Conservation (phyloP, 2,888 invertebrate genomes). For the Pachycephus smyrnensis region DNA sequence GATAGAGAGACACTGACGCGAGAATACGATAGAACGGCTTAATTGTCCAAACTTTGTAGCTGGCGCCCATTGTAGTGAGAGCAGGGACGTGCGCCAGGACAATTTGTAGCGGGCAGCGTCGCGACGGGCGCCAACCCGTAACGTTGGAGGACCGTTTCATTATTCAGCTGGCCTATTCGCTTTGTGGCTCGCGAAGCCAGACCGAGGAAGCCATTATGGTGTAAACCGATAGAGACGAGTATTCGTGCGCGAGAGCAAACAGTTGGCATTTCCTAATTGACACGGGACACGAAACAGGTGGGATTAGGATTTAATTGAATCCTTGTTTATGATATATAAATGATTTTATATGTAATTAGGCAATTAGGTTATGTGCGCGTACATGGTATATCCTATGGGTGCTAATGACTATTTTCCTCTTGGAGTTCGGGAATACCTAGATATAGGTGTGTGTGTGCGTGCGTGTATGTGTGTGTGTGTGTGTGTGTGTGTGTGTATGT, state of each 20-base stretch:
- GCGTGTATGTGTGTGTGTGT: too few species aligned
- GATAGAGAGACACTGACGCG: not conserved
- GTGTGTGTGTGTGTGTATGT: too few species aligned
- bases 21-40: slow-evolving; percentile 43
- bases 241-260: slow-evolving; percentile 17
- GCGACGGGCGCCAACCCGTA: slow-evolving; percentile 6
- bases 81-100: slow-evolving; percentile 11
- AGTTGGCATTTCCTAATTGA: slow-evolving; percentile 44
- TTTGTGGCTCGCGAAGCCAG: slow-evolving; percentile 32
- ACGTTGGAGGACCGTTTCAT: slow-evolving; percentile 21
- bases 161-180: slow-evolving; percentile 33
- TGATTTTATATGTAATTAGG: not conserved
- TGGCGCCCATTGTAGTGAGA: slow-evolving; percentile 16
- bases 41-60: slow-evolving; percentile 41
- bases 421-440: not conserved
- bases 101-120: slow-evolving; percentile 25
- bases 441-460: too few species aligned
- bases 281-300: slow-evolving; percentile 14
- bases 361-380: not conserved
- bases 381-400: not conserved
- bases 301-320: not conserved
- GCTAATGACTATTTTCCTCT: not conserved
- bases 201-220: slow-evolving; percentile 39
- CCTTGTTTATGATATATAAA: not conserved
- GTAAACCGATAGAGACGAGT: slow-evolving; percentile 28